Evolutionary conservation across 2,888 invertebrate genomes (phyloP).

Genomic region (Ormyrus rosae): DNA sequence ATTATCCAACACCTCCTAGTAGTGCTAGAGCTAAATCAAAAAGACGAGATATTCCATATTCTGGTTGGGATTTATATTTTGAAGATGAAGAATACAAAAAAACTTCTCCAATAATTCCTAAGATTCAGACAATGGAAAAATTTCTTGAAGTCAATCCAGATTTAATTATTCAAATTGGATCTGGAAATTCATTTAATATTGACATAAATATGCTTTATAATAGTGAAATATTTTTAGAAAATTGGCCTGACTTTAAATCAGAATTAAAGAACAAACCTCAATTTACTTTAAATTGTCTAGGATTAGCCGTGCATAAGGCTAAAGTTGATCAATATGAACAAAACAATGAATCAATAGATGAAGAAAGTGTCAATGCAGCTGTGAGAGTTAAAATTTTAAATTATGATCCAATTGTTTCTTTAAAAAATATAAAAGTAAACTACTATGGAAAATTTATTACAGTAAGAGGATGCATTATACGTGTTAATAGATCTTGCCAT

Average conservation of each 20-base stretch:
- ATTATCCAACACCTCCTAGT: constrained; percentile 8
- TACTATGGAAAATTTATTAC: constrained; percentile 87
- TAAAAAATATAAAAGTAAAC: constrained; percentile 84
- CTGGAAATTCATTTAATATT: constrained; percentile 79
- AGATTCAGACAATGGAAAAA: constrained; percentile 78
- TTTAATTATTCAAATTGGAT: constrained; percentile 79
- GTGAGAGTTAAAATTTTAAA: constrained; percentile 80
- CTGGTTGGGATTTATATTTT: constrained; percentile 89
- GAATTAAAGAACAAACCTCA: constrained; percentile 84
- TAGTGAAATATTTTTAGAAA: constrained; percentile 78
- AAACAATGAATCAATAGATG: constrained; percentile 63
- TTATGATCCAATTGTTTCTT: constrained; percentile 82
- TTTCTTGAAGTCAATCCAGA: constrained; percentile 77
- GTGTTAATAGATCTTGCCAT: constrained; percentile 86
- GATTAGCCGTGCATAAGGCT: constrained; percentile 88
- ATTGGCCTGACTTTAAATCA: constrained; percentile 81
- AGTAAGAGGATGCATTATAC: constrained; percentile 90
- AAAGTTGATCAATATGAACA: constrained; percentile 34
- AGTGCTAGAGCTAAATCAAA: constrained; percentile 42
- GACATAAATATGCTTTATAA: constrained; percentile 78
- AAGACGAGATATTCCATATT: constrained; percentile 75
- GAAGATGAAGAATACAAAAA: constrained; percentile 79
- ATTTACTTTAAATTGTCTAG: constrained; percentile 83
- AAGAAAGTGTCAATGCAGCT: constrained; percentile 71
- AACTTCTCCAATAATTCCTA: constrained; percentile 76